phyloP scores from a whole-genome alignment of 2,113 vertebrate species.

The Varanus komodoensis region DNA sequence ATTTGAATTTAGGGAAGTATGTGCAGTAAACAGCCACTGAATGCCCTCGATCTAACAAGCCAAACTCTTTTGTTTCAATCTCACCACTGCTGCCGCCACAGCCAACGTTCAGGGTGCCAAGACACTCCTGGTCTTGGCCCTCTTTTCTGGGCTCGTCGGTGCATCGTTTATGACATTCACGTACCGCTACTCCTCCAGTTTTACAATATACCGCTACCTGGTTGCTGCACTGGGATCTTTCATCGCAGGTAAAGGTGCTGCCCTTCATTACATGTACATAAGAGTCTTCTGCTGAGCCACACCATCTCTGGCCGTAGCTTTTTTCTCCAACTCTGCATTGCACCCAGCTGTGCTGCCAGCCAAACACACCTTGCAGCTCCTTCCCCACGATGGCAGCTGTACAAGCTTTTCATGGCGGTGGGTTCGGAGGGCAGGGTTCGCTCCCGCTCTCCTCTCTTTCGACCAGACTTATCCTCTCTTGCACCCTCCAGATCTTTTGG shows the following conservation, averaged over 20 bases:
- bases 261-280: background rate
- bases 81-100: background rate
- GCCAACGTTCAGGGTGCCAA: constrained; percentile 4
- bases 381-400: too few relatives aligned
- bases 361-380: too few relatives aligned
- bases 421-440: too few relatives aligned
- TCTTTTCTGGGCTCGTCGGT: background rate
- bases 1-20: background rate
- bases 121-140: background rate
- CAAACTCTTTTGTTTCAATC: background rate
- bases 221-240: constrained; percentile 6
- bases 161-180: constrained; percentile 22
- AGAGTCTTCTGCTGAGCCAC: background rate
- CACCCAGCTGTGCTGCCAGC: too few relatives aligned
- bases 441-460: too few relatives aligned
- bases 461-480: too few relatives aligned
- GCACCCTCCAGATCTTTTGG: too few relatives aligned
- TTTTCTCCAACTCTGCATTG: too few relatives aligned
- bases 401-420: too few relatives aligned
- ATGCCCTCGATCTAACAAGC: background rate
- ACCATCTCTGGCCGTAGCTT: background rate
- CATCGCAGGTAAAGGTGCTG: background rate
- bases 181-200: background rate
- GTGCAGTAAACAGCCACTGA: background rate
- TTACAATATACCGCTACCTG: background rate